phyloP scores from a whole-genome alignment of 1,140 invertebrate genomes.

The Bemisia tabaci region DNA sequence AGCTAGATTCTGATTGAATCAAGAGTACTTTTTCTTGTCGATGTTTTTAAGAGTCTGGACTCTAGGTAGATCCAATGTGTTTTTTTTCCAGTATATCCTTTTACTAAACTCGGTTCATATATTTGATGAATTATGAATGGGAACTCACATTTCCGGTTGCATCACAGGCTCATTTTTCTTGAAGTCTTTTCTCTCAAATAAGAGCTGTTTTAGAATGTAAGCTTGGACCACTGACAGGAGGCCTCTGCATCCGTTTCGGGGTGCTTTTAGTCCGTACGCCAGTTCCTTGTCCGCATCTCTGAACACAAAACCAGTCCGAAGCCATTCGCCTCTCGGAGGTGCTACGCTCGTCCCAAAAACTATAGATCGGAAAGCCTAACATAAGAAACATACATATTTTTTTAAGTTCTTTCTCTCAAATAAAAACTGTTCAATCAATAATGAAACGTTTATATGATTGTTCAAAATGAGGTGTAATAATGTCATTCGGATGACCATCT shows the following conservation, averaged over 20 bases:
- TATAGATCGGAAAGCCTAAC: constrained; percentile 38
- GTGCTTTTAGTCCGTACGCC: constrained; percentile 42
- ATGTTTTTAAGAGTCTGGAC: too few species aligned
- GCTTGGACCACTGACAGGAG: constrained; percentile 50
- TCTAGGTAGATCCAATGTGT: too few species aligned
- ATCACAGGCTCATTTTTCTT: constrained; percentile 30
- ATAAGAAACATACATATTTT: constrained; percentile 13
- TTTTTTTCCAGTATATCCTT: too few species aligned
- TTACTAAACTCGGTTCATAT: too few species aligned
- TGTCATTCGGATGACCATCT: not conserved
- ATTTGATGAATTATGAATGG: too few species aligned
- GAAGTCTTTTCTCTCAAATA: constrained; percentile 41
- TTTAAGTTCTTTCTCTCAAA: too few species aligned
- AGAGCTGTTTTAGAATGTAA: constrained; percentile 47
- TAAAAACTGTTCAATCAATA: too few species aligned
- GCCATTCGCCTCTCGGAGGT: constrained; percentile 45
- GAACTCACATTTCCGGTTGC: constrained; percentile 41
- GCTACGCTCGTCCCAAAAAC: constrained; percentile 43
- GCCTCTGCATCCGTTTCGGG: constrained; percentile 45
- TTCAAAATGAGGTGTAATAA: too few species aligned
- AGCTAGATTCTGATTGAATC: too few species aligned
- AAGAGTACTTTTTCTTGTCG: too few species aligned
- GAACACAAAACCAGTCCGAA: constrained; percentile 42
- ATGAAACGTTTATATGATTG: too few species aligned
- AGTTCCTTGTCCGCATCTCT: constrained; percentile 40